Base-by-base conservation (phyloP, 2,888 invertebrate genomes). In the Eupeodes luniger region DNA sequence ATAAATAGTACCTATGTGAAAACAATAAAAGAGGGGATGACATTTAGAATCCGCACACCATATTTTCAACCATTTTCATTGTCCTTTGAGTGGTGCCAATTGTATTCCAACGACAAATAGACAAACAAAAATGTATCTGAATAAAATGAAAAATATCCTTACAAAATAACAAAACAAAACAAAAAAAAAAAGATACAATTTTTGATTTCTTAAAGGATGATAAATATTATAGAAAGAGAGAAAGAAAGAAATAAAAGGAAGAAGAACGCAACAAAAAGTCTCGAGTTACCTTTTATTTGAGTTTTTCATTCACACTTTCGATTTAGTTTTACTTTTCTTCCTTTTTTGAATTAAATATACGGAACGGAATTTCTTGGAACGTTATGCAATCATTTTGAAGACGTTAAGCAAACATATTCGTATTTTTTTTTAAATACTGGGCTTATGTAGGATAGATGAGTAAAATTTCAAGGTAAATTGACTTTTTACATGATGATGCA, bases 21-120 rank as follows among this genome's bases (percentile, higher is more conserved):
- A 27, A 79, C 70, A 70, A 55, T 7, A 9, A 40, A 40, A 7
- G 40, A 40, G 40, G 81, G 84, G 84, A 81, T 81, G 88, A 81
- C 88, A 81, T 84, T 84, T 74, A 78, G 78, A 78, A 88, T 88
- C 88, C 84, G 80, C 81, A 88, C 87, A 83, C 82, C 49, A 83
- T 55, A 34, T 78, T 72, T 79, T 40, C 40, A 40, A 7, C 9
- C 40, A 40, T 27, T 67, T 36, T 51, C 44, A 78, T 85, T 88
- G 88, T 88, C 81, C 77, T 81, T 84, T 66, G 88, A 84, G 84
- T 85, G 81, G 61, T 81, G 74, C 81, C 87, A 75, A 84, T 88
- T 88, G 88, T 88, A 40, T 27, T 81, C 27, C 53, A n/a, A 80
- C 44, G 40, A 40, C 40, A 78, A 27, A 59, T 9, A 34, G 10